Evolutionary conservation across 30 jellyfish, hydroid and myxozoan species (phyloP).

Genomic region (Aurelia coerulea): DNA sequence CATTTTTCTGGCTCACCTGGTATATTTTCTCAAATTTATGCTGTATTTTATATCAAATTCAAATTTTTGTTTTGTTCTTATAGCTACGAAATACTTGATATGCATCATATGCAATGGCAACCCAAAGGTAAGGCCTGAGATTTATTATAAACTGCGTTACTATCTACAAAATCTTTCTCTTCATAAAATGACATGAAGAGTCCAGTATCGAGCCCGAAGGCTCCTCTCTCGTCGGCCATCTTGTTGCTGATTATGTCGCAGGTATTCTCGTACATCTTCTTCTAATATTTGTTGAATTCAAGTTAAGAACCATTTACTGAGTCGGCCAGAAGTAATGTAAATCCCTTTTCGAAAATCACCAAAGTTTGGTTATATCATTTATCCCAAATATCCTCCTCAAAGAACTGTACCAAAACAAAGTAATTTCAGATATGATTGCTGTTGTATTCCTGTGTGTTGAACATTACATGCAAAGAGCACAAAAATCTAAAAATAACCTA

Average conservation of each 20-base stretch:
- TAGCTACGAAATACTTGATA: constrained; percentile 51
- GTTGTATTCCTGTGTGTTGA: too few species aligned
- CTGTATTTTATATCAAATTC: not conserved
- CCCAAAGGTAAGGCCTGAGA: constrained; percentile 62
- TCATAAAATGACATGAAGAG: constrained; percentile 57
- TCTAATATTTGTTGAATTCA: constrained; percentile 1
- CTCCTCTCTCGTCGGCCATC: constrained; percentile 56
- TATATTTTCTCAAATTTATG: not conserved
- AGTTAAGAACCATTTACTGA: too few species aligned
- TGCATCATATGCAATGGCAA: constrained; percentile 72
- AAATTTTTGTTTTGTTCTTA: not conserved
- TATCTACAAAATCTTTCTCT: not conserved
- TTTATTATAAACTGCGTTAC: too few species aligned
- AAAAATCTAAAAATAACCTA: too few species aligned
- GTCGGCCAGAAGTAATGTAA: too few species aligned
- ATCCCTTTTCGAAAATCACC: too few species aligned
- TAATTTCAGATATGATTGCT: too few species aligned
- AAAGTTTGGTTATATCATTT: too few species aligned
- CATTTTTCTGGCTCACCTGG: too few species aligned
- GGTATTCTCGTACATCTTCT: constrained; percentile 13
- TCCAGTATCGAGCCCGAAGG: constrained; percentile 75
- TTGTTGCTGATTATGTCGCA: constrained; percentile 39
- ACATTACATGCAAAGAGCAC: too few species aligned
- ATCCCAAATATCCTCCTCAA: too few species aligned
- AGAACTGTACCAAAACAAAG: too few species aligned